Base-by-base conservation (phyloP, 2,797 vertebrate genomes). In the Mallotus villosus region DNA sequence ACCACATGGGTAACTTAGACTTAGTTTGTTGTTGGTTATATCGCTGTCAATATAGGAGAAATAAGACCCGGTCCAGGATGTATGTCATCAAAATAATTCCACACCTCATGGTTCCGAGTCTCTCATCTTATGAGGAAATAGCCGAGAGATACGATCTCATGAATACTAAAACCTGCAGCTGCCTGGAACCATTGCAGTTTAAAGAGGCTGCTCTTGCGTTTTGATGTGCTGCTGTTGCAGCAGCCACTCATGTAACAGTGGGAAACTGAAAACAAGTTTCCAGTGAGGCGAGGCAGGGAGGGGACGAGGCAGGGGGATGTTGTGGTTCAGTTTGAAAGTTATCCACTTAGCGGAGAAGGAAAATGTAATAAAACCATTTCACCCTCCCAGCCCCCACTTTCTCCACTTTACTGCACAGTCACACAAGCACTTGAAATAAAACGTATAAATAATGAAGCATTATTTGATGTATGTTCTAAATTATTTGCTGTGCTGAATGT, bases 401-500 rank as follows among this genome's bases (percentile, higher is more conserved):
- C 37, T 53, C 63, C 72, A 62, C 70, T 73, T 72, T 63, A 68
- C 63, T 34, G 34, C 60, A 58, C 55, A 71, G 63, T 61, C 77
- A 68, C 63, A 81, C 63, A 71, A 74, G 62, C 68, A 75, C 63
- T 61, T 74, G 70, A 78, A 78, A 76, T 73, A 49, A 66, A 72
- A 62, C 41, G 62, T 63, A 22, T 79, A 41, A 75, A 78, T 80
- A 81, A 77, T 77, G 37, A 27, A 82, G 74, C 53, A 21, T 66
- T 59, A 51, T 77, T 78, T 77, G 72, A 76, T 77, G 74, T 70
- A 74, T 65, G 66, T 74, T 80, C 55, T 77, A 70, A 79, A 79
- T 73, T 61, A 75, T 77, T 75, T 73, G 71, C 67, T 27, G 24
- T 61, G 69, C 27, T 73, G 64, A 73, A 75, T 76, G 60, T 68